phyloP scores from a whole-genome alignment of 2,113 vertebrate genomes.

The Sinosuthora webbiana region DNA sequence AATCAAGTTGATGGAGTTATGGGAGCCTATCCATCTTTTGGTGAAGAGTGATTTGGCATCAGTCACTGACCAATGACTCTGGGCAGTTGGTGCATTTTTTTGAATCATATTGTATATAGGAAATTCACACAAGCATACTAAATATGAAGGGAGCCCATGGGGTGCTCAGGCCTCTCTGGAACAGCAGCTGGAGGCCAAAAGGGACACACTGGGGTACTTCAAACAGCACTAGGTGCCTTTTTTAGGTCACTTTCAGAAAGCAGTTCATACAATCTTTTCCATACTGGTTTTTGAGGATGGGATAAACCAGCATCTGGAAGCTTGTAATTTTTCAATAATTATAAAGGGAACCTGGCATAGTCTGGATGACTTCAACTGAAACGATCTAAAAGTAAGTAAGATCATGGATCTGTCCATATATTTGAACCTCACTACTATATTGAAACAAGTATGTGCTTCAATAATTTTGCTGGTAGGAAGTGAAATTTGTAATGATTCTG shows the following conservation, averaged over 20 bases:
- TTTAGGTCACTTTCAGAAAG: neutral
- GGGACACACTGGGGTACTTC: neutral
- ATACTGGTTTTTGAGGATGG: neutral
- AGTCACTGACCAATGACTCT: neutral
- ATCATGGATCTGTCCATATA: neutral
- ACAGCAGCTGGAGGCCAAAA: neutral
- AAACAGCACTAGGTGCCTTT: neutral
- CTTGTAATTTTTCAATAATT: neutral
- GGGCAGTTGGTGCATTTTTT: neutral
- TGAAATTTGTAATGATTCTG: neutral
- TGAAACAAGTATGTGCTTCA: neutral
- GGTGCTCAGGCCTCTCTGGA: neutral
- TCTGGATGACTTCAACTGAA: neutral
- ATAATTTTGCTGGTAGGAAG: neutral
- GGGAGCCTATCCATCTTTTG: neutral
- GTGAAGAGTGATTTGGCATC: neutral
- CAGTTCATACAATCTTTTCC: neutral
- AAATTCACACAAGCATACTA: neutral
- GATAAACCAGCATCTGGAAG: neutral
- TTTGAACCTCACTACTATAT: neutral
- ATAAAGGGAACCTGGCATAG: neutral
- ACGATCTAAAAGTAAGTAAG: neutral
- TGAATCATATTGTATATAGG: neutral
- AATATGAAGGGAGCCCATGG: neutral
- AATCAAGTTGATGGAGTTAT: neutral